phyloP scores from a whole-genome alignment of 1,140 invertebrate genomes.

The Drosophila neocordata region DNA sequence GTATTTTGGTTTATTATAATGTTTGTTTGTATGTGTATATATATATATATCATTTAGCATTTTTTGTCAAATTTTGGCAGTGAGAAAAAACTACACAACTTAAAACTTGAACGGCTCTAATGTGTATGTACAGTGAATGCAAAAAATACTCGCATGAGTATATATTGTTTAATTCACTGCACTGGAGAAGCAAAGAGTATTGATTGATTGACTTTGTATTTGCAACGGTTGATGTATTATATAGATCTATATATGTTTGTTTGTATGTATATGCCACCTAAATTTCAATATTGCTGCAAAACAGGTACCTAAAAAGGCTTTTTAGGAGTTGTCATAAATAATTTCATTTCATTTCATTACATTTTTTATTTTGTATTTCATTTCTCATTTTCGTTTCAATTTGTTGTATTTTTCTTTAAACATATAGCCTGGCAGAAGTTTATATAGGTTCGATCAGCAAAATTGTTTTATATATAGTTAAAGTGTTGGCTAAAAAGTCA shows the following conservation, averaged over 20 bases:
- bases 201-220: constrained; percentile 21
- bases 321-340: constrained; percentile 30
- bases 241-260: constrained; percentile 12
- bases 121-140: constrained; percentile 15
- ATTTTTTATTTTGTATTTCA: constrained; percentile 5
- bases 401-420: background rate
- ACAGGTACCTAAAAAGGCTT: constrained; percentile 75
- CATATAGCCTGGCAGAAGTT: background rate
- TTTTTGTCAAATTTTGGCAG: constrained; percentile 60
- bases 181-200: constrained; percentile 26
- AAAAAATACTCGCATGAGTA: background rate
- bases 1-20: constrained; percentile 20
- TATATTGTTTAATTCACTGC: background rate
- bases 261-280: constrained; percentile 25
- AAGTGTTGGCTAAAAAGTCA: too few species aligned
- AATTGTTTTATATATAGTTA: too few species aligned
- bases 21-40: constrained; percentile 27
- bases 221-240: background rate
- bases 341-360: background rate
- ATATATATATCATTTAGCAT: background rate
- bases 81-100: constrained; percentile 69
- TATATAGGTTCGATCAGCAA: too few species aligned
- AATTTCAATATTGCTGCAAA: constrained; percentile 51
- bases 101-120: constrained; percentile 33
- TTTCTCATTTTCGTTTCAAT: background rate